Conservation (phyloP, 2,888 invertebrate species). For the Thymelicus lineola region DNA sequence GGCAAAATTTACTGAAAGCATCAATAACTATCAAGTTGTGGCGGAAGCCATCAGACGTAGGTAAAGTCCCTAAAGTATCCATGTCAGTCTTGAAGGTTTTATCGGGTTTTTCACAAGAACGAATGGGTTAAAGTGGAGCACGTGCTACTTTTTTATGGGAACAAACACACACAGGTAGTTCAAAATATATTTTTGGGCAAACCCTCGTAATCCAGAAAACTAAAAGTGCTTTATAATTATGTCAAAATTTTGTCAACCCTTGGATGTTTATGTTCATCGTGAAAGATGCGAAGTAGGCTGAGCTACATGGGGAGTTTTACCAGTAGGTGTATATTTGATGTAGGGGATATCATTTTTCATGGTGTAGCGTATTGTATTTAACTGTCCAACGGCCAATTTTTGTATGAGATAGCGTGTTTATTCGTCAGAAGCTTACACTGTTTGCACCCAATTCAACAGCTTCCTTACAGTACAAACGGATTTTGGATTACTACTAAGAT, state of each 20-base stretch:
- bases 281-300: conserved; percentile 41
- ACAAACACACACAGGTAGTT: conserved; percentile 34
- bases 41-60: no score
- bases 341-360: no score
- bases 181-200: conserved; percentile 25
- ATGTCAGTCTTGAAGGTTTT: no score
- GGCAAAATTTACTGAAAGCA: no score
- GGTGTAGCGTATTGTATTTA: no score
- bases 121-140: no score
- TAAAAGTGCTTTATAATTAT: conserved; percentile 36
- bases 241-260: conserved; percentile 33
- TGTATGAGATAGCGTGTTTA: no score
- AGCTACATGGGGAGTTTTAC: conserved; percentile 36
- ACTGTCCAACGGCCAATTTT: no score
- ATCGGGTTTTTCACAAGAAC: no score
- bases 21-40: no score
- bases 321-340: conserved; percentile 27
- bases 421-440: conserved; percentile 39
- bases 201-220: conserved; percentile 34
- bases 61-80: no score
- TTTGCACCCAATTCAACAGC: conserved; percentile 42
- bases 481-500: conserved; percentile 1
- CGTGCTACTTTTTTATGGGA: no score
- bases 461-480: conserved; percentile 28
- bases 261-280: conserved; percentile 38